phyloP scores from a whole-genome alignment of 2,888 invertebrate species.

The Synergus umbraculus region DNA sequence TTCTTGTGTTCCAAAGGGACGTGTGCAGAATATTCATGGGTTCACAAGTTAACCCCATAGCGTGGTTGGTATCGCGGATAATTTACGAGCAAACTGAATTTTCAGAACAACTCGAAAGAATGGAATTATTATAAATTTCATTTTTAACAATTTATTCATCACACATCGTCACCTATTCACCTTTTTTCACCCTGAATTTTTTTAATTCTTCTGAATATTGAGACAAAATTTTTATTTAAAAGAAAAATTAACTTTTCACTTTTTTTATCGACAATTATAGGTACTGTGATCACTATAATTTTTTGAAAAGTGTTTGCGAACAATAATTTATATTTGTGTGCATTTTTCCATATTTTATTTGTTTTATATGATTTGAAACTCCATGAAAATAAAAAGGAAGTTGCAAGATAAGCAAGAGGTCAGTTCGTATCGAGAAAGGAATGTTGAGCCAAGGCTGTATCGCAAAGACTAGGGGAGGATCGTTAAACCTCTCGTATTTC shows the following conservation, averaged over 20 bases:
- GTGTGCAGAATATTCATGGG: conserved; percentile 10
- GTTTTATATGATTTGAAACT: not conserved
- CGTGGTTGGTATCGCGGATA: not conserved
- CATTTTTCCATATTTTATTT: not conserved
- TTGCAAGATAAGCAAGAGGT: not conserved
- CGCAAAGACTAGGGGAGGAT: conserved; percentile 1
- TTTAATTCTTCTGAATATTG: no score
- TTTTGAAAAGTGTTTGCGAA: not conserved
- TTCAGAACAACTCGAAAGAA: not conserved
- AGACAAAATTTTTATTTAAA: no score
- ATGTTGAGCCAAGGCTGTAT: conserved; percentile 7
- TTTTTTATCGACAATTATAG: no score
- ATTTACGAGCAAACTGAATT: not conserved
- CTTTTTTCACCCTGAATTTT: no score
- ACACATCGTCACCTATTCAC: no score
- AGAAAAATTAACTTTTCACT: no score
- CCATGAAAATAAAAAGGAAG: not conserved
- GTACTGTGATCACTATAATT: not conserved
- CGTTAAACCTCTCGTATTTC: conserved; percentile 19
- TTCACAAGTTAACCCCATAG: not conserved
- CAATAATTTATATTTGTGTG: not conserved
- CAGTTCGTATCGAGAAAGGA: not conserved
- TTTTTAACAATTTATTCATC: not conserved
- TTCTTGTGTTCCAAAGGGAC: conserved; percentile 14
- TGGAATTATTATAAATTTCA: not conserved